Evolutionary conservation across 2,797 vertebrate genomes (phyloP).

Genomic region (Macrochelys suwanniensis): DNA sequence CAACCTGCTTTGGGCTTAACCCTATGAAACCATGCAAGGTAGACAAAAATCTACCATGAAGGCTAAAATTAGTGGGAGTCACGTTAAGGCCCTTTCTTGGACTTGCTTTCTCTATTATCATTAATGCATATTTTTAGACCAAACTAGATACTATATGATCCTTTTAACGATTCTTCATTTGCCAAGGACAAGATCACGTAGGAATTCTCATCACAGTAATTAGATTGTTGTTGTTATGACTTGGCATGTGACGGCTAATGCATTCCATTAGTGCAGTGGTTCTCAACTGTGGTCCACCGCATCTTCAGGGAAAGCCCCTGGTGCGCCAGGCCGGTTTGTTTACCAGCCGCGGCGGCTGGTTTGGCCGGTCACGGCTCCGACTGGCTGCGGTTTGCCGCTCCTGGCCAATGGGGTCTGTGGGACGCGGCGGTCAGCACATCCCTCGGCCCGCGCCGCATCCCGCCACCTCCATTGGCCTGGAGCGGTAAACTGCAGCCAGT

Average conservation of each 20-base stretch:
- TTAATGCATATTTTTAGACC: not conserved
- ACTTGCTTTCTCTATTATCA: not conserved
- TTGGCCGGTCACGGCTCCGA: too few species aligned
- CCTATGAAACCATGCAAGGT: conserved; percentile 22
- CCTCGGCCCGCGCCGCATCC: too few species aligned
- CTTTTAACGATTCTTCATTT: conserved; percentile 40
- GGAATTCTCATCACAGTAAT: conserved; percentile 65
- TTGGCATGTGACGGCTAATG: conserved; percentile 48
- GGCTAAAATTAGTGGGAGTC: conserved; percentile 26
- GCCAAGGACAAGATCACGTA: conserved; percentile 26
- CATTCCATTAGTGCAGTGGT: conserved; percentile 59
- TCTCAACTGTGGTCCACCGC: too few species aligned
- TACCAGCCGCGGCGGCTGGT: too few species aligned
- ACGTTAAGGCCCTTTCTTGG: conserved; percentile 4
- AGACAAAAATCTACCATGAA: conserved; percentile 29
- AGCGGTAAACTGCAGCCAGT: too few species aligned
- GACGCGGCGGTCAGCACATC: too few species aligned
- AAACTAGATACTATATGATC: conserved; percentile 12
- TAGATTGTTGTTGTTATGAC: conserved; percentile 51
- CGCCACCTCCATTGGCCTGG: too few species aligned
- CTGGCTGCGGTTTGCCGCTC: too few species aligned
- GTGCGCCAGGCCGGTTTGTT: too few species aligned
- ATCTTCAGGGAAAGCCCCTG: too few species aligned
- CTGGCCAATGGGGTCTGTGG: too few species aligned
- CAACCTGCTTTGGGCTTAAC: not conserved